Evolutionary conservation across 2,113 vertebrate species (phyloP).

Genomic region (Lampris incognitus): DNA sequence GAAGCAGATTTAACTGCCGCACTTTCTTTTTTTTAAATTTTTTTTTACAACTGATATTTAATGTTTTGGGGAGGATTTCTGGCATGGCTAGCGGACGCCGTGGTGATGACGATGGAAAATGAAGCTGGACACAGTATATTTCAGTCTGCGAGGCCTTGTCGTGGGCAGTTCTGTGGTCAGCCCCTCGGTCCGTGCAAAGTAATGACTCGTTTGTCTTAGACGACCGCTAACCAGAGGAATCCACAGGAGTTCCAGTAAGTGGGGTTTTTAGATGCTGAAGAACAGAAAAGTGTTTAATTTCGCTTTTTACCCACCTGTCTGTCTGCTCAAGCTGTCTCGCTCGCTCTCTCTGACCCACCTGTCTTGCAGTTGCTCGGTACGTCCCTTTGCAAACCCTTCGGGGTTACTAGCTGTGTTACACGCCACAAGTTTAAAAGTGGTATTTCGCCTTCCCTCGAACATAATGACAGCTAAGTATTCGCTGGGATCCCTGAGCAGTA

Average conservation of each 20-base stretch:
- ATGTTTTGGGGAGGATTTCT: slow-evolving; percentile 57
- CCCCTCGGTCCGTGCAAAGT: slow-evolving; percentile 66
- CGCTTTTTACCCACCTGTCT: slow-evolving; percentile 47
- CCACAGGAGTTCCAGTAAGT: slow-evolving; percentile 76
- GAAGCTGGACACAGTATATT: slow-evolving; percentile 45
- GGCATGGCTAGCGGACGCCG: slow-evolving; percentile 10
- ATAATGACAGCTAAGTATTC: too few relatives aligned
- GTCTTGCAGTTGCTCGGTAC: slow-evolving; percentile 9
- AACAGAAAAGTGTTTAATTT: slow-evolving; percentile 68
- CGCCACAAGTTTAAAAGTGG: too few relatives aligned
- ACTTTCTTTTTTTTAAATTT: neutral
- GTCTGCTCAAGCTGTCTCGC: slow-evolving; percentile 1
- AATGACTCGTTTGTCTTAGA: slow-evolving; percentile 77
- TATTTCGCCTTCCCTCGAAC: too few relatives aligned
- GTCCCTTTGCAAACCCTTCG: neutral
- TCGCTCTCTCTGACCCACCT: slow-evolving; percentile 19
- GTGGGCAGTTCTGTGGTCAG: slow-evolving; percentile 63
- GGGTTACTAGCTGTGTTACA: too few relatives aligned
- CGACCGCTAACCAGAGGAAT: slow-evolving; percentile 74
- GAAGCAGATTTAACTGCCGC: slow-evolving; percentile 64
- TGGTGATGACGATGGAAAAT: slow-evolving; percentile 73
- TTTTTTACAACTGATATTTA: slow-evolving; percentile 57
- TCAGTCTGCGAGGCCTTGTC: slow-evolving; percentile 65
- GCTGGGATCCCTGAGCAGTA: too few relatives aligned
- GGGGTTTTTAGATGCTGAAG: slow-evolving; percentile 60